These are phyloP conservation scores for Lissonota sp. DNA, from an alignment of 2,888 invertebrate species.

Conservation along the genomic window DNA sequence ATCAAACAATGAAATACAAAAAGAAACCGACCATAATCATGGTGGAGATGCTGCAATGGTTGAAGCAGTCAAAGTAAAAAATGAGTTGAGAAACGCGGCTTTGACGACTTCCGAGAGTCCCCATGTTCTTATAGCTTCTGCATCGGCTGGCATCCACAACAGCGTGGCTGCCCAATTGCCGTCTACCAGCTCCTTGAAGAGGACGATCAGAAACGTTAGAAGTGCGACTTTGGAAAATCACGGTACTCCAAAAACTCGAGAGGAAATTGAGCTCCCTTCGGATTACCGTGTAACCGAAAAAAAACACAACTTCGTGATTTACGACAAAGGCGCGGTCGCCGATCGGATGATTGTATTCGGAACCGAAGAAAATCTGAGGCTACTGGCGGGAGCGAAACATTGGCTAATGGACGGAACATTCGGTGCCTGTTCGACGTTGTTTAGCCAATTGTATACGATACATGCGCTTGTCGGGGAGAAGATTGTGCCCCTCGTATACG, in stretches of 20 bases:
- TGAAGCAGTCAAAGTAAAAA: conserved; percentile 14
- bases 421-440: conserved; percentile 10
- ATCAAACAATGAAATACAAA: conserved; percentile 13
- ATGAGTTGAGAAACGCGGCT: too few species aligned
- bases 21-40: conserved; percentile 32
- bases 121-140: conserved; percentile 22
- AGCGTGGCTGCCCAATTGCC: conserved; percentile 31
- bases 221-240: neutral
- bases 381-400: conserved; percentile 25
- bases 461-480: conserved; percentile 16
- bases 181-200: conserved; percentile 24
- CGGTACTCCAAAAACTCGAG: too few species aligned
- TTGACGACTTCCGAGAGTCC: too few species aligned
- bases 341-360: neutral
- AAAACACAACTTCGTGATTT: too few species aligned
- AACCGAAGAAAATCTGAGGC: conserved; percentile 15
- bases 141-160: conserved; percentile 16
- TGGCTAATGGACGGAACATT: conserved; percentile 26
- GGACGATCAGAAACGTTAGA: conserved; percentile 25
- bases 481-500: conserved; percentile 14
- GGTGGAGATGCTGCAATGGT: conserved; percentile 16
- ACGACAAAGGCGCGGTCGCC: too few species aligned
- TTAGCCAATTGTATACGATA: conserved; percentile 11
- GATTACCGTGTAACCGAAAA: too few species aligned
- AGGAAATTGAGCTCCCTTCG: too few species aligned